Base-by-base conservation (phyloP, 2,888 invertebrate genomes). In the Ellobium chinense region DNA sequence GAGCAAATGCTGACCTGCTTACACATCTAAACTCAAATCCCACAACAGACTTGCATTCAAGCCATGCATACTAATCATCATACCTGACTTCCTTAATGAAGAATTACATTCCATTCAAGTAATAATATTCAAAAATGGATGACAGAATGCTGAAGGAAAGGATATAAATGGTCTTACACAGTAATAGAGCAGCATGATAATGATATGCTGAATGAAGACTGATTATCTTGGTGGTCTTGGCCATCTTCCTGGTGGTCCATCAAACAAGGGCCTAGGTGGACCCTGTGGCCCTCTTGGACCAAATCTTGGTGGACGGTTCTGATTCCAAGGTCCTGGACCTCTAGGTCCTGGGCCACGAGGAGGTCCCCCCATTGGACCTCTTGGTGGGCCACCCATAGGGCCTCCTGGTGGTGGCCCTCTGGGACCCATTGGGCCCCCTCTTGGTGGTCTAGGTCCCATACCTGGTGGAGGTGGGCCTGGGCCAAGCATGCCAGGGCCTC, bases 211-310 rank as follows among this genome's bases (percentile, higher is more conserved):
- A n/a, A n/a, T n/a, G n/a, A n/a, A 18, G 18, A n/a, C n/a, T n/a
- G n/a, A n/a, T 37, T 80, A 80, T 74, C 80, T 80, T 31, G 68
- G 75, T 12, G 68, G 69, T 31, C 80, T 75, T 5, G 75, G 80
- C 80, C 80, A 80, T 70, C 80, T 75, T 21, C 80, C 80, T 34
- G 80, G 80, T 21, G 80, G 80, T 3, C 75, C 75, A 63, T 80
- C 80, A 80, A 80, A 80, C 1, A 80, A 31, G 12, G 75, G 75
- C n/a, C 80, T 73, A 9, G 80, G 80, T 56, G 80, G 80, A 14
- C 80, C 80, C 2, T 75, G 80, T 34, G 60, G 77, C 5, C 68
- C 77, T 21, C 77, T 3, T n/a, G 80, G 80, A 2, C 80, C 75
- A 78, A 72, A 78, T 54, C 78, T 63, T 27, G 58, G 72, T 37